Evolutionary conservation across 2,888 invertebrate species (phyloP).

Genomic region (Epinotia brunnichana): DNA sequence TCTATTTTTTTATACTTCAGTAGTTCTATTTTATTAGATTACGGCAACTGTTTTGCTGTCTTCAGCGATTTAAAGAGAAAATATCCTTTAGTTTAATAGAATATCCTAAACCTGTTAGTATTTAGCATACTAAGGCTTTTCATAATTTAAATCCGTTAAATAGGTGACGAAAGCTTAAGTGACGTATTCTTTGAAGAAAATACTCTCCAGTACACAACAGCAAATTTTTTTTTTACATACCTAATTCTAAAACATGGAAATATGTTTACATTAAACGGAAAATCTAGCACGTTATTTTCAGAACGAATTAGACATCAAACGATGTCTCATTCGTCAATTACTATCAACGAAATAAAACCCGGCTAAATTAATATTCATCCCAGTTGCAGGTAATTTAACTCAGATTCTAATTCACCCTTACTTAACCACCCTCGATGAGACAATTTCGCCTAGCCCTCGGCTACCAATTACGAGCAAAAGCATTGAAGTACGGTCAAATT

Average conservation of each 20-base stretch:
- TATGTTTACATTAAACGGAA: too few species aligned
- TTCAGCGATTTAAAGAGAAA: neutral
- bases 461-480: conserved; percentile 33
- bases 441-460: conserved; percentile 40
- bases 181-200: too few species aligned
- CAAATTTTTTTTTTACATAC: too few species aligned
- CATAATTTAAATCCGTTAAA: too few species aligned
- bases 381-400: conserved; percentile 18
- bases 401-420: neutral
- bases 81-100: neutral
- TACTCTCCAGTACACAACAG: too few species aligned
- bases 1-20: neutral
- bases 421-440: conserved; percentile 19
- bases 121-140: too few species aligned
- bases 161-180: too few species aligned
- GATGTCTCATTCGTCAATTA: neutral
- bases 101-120: too few species aligned
- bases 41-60: neutral
- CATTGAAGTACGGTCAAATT: conserved; percentile 25
- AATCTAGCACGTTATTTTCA: neutral
- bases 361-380: conserved; percentile 20
- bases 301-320: neutral
- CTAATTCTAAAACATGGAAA: too few species aligned
- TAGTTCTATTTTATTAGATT: neutral
- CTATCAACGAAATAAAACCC: neutral